Evolutionary conservation across 2,113 vertebrate species (phyloP), one percentile per base, ranked within the genome.

Genomic region (Leptodactylus fuscus): DNA sequence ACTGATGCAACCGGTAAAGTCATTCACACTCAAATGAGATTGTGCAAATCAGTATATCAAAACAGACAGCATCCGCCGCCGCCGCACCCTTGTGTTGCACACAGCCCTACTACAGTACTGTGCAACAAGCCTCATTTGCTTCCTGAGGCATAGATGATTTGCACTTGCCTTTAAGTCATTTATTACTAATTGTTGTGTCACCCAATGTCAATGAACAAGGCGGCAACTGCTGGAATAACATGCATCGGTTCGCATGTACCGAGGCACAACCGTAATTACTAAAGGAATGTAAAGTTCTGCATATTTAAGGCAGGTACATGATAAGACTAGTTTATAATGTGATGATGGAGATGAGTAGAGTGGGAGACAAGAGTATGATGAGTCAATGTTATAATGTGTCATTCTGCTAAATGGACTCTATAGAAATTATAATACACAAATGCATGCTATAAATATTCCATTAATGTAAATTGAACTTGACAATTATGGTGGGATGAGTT

Each of bases 131-230:
- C 18, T 74, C 51, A 74, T 53, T 24, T 44, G 69, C 49, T n/a
- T 24, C 81, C 53, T 48, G 36, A 34, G 70, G 70, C 82, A 29
- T 75, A 46, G 36, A 44, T 74, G 29, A 7, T 44, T 62, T 44
- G n/a, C 75, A 78, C 27, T 55, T 77, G 75, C 32, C 29, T 73
- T 24, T 10, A 74, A 83, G 69, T 83, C 82, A 83, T 60, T 62
- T 36, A 62, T 83, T 75, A 83, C 71, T 60, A 46, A 75, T 76
- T 53, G 49, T 5, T 76, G 24, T 60, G 70, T 75, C 82, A 60
- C 70, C 24, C 32, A 18, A 76, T 32, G 69, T 62, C 36, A 46
- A 58, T 29, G 18, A 83, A 44, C 70, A 74, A 75, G 70, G 12
- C 29, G 48, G 81, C 15, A 22, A 58, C 32, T 83, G 69, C 32